phyloP scores from a whole-genome alignment of 1,140 invertebrate species.

The Drosophila tsacasi region DNA sequence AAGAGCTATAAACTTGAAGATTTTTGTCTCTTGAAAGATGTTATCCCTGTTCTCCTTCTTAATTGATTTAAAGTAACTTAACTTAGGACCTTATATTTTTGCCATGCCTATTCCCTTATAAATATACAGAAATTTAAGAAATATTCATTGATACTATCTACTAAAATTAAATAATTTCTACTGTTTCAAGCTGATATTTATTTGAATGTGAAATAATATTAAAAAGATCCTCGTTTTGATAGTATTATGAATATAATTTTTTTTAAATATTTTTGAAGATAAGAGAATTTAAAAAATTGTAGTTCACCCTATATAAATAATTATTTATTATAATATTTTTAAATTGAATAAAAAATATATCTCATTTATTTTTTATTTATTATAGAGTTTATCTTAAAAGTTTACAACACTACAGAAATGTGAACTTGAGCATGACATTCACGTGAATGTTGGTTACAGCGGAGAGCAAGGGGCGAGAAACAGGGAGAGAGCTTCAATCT shows the following conservation, averaged over 20 bases:
- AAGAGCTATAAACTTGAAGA: not conserved
- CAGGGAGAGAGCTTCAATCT: constrained; percentile 14
- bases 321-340: not conserved
- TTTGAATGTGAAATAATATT: too few species aligned
- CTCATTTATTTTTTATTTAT: not conserved
- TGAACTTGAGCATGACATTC: constrained; percentile 76
- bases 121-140: not conserved
- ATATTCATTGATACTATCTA: too few species aligned
- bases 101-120: too few species aligned
- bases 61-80: not conserved
- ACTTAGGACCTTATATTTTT: not conserved
- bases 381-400: not conserved
- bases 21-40: not conserved
- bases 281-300: too few species aligned
- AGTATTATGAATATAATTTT: too few species aligned
- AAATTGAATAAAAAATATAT: not conserved
- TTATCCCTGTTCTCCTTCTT: too few species aligned
- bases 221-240: too few species aligned
- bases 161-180: too few species aligned
- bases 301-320: not conserved
- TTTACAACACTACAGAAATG: constrained; percentile 21
- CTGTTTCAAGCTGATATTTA: too few species aligned
- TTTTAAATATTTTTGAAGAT: too few species aligned
- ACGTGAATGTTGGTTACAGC: constrained; percentile 39
- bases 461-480: not conserved